Conservation (phyloP, 2,888 invertebrate species). For the Iphiclides podalirius region DNA sequence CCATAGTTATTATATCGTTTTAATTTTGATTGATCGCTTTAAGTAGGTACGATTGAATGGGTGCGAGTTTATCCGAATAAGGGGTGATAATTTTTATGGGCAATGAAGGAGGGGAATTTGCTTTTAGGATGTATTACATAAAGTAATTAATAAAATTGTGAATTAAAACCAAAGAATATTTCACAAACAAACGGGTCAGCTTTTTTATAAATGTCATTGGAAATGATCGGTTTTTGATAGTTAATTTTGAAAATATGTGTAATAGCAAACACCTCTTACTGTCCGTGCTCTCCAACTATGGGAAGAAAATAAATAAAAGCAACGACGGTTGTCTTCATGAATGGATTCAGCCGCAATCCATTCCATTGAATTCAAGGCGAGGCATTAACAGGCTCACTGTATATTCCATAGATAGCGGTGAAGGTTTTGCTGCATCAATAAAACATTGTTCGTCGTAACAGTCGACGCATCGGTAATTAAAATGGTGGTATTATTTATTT, state of each 20-base stretch:
- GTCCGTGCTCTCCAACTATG: slow-evolving; percentile 2
- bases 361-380: slow-evolving; percentile 31
- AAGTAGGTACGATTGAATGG: slow-evolving; percentile 19
- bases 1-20: slow-evolving; percentile 48
- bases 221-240: too few relatives aligned
- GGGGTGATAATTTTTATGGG: too few relatives aligned
- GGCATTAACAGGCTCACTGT: slow-evolving; percentile 25
- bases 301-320: background rate
- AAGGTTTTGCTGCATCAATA: slow-evolving; percentile 40
- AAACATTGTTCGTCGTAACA: slow-evolving; percentile 36
- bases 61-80: slow-evolving; percentile 4
- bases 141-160: too few relatives aligned
- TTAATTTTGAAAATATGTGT: too few relatives aligned
- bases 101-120: too few relatives aligned
- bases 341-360: slow-evolving; percentile 25
- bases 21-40: slow-evolving; percentile 67
- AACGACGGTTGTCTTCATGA: slow-evolving; percentile 4
- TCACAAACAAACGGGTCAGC: too few relatives aligned
- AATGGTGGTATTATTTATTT: slow-evolving; percentile 17
- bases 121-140: too few relatives aligned
- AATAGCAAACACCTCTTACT: too few relatives aligned
- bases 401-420: slow-evolving; percentile 27
- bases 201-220: too few relatives aligned
- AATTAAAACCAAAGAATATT: too few relatives aligned
- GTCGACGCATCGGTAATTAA: slow-evolving; percentile 19